phyloP scores from a whole-genome alignment of 2,888 invertebrate genomes.

The Papilio elwesi region DNA sequence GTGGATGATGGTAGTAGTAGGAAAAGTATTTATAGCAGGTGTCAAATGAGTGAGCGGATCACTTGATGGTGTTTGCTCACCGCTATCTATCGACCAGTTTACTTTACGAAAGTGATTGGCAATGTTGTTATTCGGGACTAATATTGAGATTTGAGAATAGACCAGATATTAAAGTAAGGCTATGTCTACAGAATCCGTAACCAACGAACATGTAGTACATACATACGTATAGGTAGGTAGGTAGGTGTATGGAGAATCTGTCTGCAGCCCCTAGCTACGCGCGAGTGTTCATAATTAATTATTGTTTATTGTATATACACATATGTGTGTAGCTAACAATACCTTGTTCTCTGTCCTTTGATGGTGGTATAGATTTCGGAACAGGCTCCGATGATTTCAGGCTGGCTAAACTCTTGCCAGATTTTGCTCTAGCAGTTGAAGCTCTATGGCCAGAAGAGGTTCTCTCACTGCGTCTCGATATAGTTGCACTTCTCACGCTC shows the following conservation, averaged over 20 bases:
- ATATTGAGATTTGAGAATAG: no score
- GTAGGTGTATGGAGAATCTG: background rate
- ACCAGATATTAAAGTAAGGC: no score
- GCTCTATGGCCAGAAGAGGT: conserved; percentile 83
- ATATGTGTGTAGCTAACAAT: conserved; percentile 26
- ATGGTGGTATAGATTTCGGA: conserved; percentile 73
- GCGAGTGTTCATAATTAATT: conserved; percentile 10
- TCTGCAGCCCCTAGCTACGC: background rate
- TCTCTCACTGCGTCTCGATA: conserved; percentile 73
- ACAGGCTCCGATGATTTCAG: conserved; percentile 81
- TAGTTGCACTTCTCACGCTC: conserved; percentile 80
- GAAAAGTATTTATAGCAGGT: no score
- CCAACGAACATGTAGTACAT: no score
- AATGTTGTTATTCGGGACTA: no score
- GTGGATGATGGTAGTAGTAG: no score
- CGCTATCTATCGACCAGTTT: no score
- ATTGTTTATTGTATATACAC: background rate
- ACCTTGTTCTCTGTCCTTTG: conserved; percentile 90
- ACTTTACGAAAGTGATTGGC: no score
- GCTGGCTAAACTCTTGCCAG: conserved; percentile 76
- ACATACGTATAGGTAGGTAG: no score
- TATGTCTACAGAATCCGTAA: no score
- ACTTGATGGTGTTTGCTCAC: no score
- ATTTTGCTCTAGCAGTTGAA: conserved; percentile 86
- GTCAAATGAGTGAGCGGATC: no score